Evolutionary conservation across 2,888 invertebrate species (phyloP).

Genomic region (Cremastinae sp.): DNA sequence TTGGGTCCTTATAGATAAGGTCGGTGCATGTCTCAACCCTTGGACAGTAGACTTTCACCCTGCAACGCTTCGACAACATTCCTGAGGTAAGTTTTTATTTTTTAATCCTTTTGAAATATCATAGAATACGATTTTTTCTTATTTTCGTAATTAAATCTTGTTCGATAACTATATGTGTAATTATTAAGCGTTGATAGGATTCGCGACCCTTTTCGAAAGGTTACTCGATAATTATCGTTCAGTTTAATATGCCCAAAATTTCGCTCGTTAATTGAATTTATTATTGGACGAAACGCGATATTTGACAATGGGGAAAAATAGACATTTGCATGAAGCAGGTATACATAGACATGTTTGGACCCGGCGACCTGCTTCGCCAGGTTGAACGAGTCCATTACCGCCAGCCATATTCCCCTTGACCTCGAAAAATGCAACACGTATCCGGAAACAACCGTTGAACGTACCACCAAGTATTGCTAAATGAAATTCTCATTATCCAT

Average conservation of each 20-base stretch:
- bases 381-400: conserved; percentile 60
- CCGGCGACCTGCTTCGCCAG: conserved; percentile 45
- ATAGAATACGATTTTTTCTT: not conserved
- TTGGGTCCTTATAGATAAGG: conserved; percentile 69
- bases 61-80: conserved; percentile 72
- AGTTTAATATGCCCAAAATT: no score
- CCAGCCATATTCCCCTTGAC: conserved; percentile 16
- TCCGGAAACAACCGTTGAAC: not conserved
- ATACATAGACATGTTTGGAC: conserved; percentile 7
- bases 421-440: conserved; percentile 24
- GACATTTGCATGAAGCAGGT: not conserved
- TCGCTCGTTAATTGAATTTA: no score
- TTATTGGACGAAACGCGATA: no score
- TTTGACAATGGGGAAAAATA: not conserved
- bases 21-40: conserved; percentile 73
- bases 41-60: conserved; percentile 69
- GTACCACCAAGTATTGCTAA: not conserved
- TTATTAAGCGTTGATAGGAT: no score
- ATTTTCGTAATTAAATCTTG: not conserved
- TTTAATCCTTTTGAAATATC: not conserved
- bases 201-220: no score
- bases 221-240: no score
- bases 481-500: not conserved
- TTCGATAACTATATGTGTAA: no score
- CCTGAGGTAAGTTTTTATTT: conserved; percentile 70